Conservation (phyloP, 1,140 invertebrate species). For the Bradysia coprophila region DNA sequence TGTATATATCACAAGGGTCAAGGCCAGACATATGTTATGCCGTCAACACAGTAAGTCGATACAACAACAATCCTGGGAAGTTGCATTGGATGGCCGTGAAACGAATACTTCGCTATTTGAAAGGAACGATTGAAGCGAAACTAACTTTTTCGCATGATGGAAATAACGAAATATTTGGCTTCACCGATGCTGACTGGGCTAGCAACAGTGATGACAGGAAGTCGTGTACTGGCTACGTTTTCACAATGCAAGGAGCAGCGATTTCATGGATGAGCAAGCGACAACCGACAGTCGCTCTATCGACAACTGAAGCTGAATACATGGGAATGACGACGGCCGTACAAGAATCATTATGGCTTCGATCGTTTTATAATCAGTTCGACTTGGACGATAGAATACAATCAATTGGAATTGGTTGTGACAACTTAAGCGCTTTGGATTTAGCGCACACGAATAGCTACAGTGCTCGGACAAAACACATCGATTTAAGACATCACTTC, state of each 20-base stretch:
- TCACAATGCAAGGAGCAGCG: too few species aligned
- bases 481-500: slow-evolving; percentile 17
- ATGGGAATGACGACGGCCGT: not conserved
- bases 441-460: slow-evolving; percentile 11
- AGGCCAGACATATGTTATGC: slow-evolving; percentile 23
- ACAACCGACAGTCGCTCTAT: too few species aligned
- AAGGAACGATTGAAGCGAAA: slow-evolving; percentile 11
- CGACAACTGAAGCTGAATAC: too few species aligned
- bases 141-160: too few species aligned
- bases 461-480: slow-evolving; percentile 16
- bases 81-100: slow-evolving; percentile 16
- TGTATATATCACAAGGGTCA: slow-evolving; percentile 17
- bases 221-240: not conserved
- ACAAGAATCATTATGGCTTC: not conserved
- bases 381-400: too few species aligned
- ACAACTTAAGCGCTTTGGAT: slow-evolving; percentile 13
- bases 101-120: slow-evolving; percentile 18
- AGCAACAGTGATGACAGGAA: too few species aligned
- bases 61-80: slow-evolving; percentile 8
- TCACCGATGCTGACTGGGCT: too few species aligned
- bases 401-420: slow-evolving; percentile 1
- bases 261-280: too few species aligned
- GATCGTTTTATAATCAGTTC: too few species aligned
- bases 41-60: slow-evolving; percentile 10
- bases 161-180: too few species aligned